A percentile compares a stretch with the other conserved stretches of the same genome.
Conservation (phyloP, 2,888 invertebrate species). For the Acronicta leporina region DNA sequence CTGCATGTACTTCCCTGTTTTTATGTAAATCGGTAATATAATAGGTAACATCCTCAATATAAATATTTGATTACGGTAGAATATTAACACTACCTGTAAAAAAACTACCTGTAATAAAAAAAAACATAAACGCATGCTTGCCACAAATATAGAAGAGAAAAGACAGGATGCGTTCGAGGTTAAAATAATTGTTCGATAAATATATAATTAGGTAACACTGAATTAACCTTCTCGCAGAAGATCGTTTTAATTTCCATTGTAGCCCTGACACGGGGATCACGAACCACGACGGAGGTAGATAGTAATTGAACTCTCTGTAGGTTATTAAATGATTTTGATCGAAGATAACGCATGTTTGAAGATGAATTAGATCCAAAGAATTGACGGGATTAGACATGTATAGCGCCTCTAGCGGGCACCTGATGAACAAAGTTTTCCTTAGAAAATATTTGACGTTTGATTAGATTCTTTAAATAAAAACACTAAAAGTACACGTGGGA, state of each 20-base stretch:
- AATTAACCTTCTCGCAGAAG: constrained; percentile 53
- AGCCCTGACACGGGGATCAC: constrained; percentile 50
- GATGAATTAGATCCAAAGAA: not conserved
- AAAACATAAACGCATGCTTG: not conserved
- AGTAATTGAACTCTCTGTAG: constrained; percentile 25
- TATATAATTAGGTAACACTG: constrained; percentile 43
- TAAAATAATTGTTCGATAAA: constrained; percentile 43
- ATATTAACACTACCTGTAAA: not conserved
- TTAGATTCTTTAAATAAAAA: no score
- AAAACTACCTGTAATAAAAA: not conserved
- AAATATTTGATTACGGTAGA: not conserved
- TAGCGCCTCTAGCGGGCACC: no score
- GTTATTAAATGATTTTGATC: constrained; percentile 19
- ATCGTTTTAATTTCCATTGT: constrained; percentile 47
- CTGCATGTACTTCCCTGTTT: no score
- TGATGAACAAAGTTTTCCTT: no score
- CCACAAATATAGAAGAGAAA: constrained; percentile 48
- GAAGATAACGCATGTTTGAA: constrained; percentile 9
- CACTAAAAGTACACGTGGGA: no score
- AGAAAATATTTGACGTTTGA: no score
- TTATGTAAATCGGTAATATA: not conserved
- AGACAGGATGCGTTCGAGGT: constrained; percentile 62
- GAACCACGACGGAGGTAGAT: constrained; percentile 18
- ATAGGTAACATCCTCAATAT: not conserved
- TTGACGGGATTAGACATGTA: no score